Evolutionary conservation across 2,113 vertebrate genomes (phyloP).

Genomic region (Synchiropus splendidus): DNA sequence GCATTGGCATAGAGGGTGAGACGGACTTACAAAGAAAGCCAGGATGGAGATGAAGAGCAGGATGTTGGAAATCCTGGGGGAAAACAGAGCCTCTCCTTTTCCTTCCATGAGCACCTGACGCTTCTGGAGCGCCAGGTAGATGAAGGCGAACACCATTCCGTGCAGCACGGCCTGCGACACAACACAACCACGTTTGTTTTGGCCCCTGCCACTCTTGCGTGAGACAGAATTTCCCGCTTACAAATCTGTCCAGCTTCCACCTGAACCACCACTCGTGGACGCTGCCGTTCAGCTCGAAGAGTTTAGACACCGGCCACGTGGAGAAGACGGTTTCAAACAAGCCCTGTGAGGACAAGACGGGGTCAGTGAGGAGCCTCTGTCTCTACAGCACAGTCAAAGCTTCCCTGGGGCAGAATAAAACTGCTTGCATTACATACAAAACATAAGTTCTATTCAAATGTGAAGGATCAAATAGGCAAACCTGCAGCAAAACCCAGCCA

Average conservation of each 20-base stretch:
- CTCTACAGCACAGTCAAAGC: too few species aligned
- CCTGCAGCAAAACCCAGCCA: too few species aligned
- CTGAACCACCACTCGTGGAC: slow-evolving; percentile 98
- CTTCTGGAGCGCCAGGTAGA: slow-evolving; percentile 90
- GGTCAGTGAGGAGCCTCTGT: too few species aligned
- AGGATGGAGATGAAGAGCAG: slow-evolving; percentile 83
- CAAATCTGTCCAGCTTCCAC: slow-evolving; percentile 93
- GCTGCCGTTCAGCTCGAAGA: slow-evolving; percentile 87
- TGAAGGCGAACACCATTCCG: slow-evolving; percentile 91
- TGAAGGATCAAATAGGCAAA: too few species aligned
- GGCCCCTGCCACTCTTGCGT: not conserved
- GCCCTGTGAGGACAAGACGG: slow-evolving; percentile 58
- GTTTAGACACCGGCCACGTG: slow-evolving; percentile 86
- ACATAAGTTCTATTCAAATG: too few species aligned
- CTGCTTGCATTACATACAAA: too few species aligned
- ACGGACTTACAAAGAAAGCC: slow-evolving; percentile 80
- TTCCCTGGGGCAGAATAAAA: too few species aligned
- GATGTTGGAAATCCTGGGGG: slow-evolving; percentile 79
- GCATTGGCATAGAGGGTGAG: not conserved
- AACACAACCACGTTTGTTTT: not conserved
- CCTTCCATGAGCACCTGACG: slow-evolving; percentile 80
- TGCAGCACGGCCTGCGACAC: slow-evolving; percentile 81
- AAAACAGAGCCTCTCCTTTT: slow-evolving; percentile 87
- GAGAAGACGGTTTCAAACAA: slow-evolving; percentile 91
- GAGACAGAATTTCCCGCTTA: slow-evolving; percentile 43